Percentiles rank a stretch among this genome's conserved stretches.
phyloP scores from a whole-genome alignment of 2,888 invertebrate genomes.

The Drosophila cracens region DNA sequence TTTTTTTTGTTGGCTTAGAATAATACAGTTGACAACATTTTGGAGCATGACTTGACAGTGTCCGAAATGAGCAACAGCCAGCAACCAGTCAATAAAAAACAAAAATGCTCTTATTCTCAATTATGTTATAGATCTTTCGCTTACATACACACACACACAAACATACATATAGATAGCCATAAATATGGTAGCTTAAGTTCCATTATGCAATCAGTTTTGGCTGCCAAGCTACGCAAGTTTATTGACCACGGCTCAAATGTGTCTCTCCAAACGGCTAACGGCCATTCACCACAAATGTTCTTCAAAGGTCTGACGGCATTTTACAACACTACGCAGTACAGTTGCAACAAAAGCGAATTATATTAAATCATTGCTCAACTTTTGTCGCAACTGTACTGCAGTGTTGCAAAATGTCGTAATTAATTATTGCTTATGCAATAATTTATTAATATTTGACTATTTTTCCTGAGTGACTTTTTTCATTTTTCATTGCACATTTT shows the following conservation, averaged over 20 bases:
- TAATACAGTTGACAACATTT: slow-evolving; percentile 67
- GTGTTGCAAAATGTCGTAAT: neutral
- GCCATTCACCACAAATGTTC: slow-evolving; percentile 31
- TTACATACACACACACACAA: neutral
- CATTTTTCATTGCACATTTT: neutral
- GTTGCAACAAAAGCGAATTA: slow-evolving; percentile 21
- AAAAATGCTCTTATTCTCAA: slow-evolving; percentile 81
- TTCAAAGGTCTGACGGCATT: neutral
- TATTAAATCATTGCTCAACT: neutral
- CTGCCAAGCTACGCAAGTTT: slow-evolving; percentile 77
- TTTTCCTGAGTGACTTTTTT: neutral
- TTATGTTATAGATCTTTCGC: slow-evolving; percentile 72
- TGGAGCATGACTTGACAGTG: slow-evolving; percentile 68
- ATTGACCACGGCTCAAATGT: slow-evolving; percentile 62
- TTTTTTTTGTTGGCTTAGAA: slow-evolving; percentile 35
- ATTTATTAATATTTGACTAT: neutral
- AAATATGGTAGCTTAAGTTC: slow-evolving; percentile 59
- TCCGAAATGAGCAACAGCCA: slow-evolving; percentile 13
- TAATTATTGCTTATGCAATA: neutral
- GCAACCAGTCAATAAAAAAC: slow-evolving; percentile 6
- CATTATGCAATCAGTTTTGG: slow-evolving; percentile 76
- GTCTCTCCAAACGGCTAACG: slow-evolving; percentile 28
- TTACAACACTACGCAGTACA: slow-evolving; percentile 35
- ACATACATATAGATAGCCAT: slow-evolving; percentile 6
- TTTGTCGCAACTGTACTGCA: neutral